Conservation (phyloP, 2,888 invertebrate species). For the Uloborus plumipes region DNA sequence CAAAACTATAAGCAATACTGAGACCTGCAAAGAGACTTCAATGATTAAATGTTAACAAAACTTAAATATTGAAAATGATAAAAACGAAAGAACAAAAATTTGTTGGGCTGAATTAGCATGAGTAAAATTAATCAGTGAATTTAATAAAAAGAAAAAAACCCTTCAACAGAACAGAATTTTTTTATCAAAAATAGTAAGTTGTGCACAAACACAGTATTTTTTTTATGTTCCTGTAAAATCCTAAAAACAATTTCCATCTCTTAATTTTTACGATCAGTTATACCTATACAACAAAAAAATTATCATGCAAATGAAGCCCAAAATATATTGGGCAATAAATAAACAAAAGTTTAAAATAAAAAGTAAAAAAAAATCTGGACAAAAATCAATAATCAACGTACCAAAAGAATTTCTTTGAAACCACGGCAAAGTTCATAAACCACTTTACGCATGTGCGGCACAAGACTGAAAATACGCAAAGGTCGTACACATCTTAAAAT, state of each 20-base stretch:
- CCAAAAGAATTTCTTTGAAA: constrained; percentile 97
- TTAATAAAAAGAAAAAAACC: no score
- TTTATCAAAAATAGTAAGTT: no score
- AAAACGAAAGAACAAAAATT: neutral
- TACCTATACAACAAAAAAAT: neutral
- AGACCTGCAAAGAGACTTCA: constrained; percentile 78
- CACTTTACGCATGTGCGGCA: constrained; percentile 99
- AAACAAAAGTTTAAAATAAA: neutral
- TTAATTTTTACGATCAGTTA: neutral
- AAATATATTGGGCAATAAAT: neutral
- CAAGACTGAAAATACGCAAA: constrained; percentile 94
- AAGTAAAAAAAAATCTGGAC: neutral
- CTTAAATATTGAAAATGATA: neutral
- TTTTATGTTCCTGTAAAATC: no score
- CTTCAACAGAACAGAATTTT: no score
- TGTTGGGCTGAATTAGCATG: no score
- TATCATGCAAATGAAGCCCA: no score
- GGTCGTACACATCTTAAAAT: constrained; percentile 96
- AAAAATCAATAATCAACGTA: constrained; percentile 72
- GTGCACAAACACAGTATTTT: no score
- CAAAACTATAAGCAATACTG: constrained; percentile 92
- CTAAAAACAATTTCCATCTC: no score
- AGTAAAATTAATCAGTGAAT: no score
- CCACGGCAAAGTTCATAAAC: constrained; percentile 98
- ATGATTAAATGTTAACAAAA: neutral